Evolutionary conservation across 30 jellyfish, hydroid and myxozoan species (phyloP).

Genomic region (Phacellophora camtschatica): DNA sequence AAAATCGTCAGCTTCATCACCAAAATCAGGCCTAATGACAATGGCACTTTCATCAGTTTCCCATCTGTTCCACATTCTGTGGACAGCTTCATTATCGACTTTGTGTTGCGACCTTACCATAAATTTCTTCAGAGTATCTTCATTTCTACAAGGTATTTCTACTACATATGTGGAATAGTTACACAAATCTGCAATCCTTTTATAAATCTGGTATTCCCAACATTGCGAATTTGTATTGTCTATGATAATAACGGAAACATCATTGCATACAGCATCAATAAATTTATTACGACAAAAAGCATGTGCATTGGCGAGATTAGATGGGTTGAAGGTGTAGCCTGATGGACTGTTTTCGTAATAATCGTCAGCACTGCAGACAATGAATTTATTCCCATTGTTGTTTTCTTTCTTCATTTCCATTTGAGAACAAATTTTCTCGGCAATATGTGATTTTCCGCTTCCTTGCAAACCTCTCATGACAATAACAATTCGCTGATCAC

Average conservation of each 20-base stretch:
- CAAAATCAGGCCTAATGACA: slow-evolving; percentile 18
- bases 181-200: slow-evolving; percentile 74
- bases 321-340: slow-evolving; percentile 57
- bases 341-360: slow-evolving; percentile 46
- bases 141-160: slow-evolving; percentile 74
- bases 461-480: slow-evolving; percentile 99
- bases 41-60: slow-evolving; percentile 73
- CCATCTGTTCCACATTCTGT: slow-evolving; percentile 80
- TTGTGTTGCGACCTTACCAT: slow-evolving; percentile 68
- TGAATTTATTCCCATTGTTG: background rate
- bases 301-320: slow-evolving; percentile 79
- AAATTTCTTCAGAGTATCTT: slow-evolving; percentile 4
- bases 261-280: slow-evolving; percentile 38
- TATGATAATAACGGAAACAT: slow-evolving; percentile 22
- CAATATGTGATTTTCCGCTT: slow-evolving; percentile 80
- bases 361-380: slow-evolving; percentile 90
- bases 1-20: background rate
- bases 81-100: slow-evolving; percentile 51
- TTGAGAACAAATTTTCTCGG: background rate
- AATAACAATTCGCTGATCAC: slow-evolving; percentile 10
- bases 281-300: slow-evolving; percentile 66
- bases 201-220: slow-evolving; percentile 90
- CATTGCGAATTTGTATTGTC: slow-evolving; percentile 87
- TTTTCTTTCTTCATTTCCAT: background rate
- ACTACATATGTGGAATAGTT: slow-evolving; percentile 55